A percentile compares a stretch with the other conserved stretches of the same genome.
Conservation (phyloP, 2,113 vertebrate species). For the Isurus oxyrinchus region DNA sequence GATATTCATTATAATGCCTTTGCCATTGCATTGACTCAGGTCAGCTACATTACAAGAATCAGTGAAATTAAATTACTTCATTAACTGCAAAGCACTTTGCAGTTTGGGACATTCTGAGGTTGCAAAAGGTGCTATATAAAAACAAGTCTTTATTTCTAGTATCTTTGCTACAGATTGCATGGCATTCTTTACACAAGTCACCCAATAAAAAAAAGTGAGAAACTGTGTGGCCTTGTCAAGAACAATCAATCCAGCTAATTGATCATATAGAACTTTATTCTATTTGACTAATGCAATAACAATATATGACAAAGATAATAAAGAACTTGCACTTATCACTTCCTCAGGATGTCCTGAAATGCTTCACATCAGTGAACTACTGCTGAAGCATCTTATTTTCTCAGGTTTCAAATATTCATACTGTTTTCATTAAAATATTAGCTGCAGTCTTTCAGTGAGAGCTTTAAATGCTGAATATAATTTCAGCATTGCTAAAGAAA, state of each 20-base stretch:
- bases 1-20: background rate
- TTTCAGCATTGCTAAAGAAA: background rate
- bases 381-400: background rate
- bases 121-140: background rate
- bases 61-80: background rate
- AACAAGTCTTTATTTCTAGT: background rate
- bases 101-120: background rate
- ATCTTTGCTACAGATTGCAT: background rate
- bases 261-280: background rate
- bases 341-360: background rate
- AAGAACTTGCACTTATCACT: background rate
- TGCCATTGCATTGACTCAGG: background rate
- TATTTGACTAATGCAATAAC: background rate
- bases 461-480: background rate
- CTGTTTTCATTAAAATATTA: background rate
- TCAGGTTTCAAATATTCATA: background rate
- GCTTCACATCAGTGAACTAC: background rate
- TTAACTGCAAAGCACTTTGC: background rate
- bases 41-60: background rate
- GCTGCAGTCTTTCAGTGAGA: background rate
- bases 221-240: background rate
- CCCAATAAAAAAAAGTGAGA: background rate
- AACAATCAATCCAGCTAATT: background rate
- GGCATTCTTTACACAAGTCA: background rate
- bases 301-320: background rate